Conservation (phyloP, 2,888 invertebrate genomes). For the Ochropacha duplaris region DNA sequence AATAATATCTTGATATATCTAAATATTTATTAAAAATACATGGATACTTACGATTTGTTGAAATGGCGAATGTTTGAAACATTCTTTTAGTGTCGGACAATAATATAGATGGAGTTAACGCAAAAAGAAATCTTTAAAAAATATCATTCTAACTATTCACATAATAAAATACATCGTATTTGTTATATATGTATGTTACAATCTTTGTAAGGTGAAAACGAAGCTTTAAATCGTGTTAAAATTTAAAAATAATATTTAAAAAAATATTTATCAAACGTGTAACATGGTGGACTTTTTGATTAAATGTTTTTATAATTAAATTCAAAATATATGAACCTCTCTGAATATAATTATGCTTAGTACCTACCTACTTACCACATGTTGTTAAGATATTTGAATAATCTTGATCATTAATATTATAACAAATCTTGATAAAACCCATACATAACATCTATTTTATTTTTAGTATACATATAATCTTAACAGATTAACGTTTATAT, state of each 20-base stretch:
- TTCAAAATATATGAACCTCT: too few species aligned
- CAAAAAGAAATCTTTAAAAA: neutral
- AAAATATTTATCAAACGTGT: neutral
- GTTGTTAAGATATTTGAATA: too few species aligned
- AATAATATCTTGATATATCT: constrained; percentile 12
- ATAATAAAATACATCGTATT: constrained; percentile 34
- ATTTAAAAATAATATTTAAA: constrained; percentile 41
- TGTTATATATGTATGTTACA: constrained; percentile 47
- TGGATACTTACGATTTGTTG: constrained; percentile 11
- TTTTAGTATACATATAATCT: too few species aligned
- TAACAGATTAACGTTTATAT: too few species aligned
- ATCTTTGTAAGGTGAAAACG: constrained; percentile 68
- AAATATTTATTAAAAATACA: neutral
- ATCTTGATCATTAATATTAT: neutral
- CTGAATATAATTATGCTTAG: neutral
- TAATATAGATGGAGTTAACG: constrained; percentile 60
- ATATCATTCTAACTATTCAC: constrained; percentile 21
- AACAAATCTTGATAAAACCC: too few species aligned
- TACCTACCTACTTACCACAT: neutral
- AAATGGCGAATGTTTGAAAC: constrained; percentile 58
- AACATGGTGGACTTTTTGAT: neutral
- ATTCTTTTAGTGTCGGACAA: constrained; percentile 73
- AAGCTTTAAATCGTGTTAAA: constrained; percentile 80
- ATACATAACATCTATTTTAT: too few species aligned
- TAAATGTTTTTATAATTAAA: neutral